Conservation (phyloP, 2,797 vertebrate species). For the Manis pentadactyla region DNA sequence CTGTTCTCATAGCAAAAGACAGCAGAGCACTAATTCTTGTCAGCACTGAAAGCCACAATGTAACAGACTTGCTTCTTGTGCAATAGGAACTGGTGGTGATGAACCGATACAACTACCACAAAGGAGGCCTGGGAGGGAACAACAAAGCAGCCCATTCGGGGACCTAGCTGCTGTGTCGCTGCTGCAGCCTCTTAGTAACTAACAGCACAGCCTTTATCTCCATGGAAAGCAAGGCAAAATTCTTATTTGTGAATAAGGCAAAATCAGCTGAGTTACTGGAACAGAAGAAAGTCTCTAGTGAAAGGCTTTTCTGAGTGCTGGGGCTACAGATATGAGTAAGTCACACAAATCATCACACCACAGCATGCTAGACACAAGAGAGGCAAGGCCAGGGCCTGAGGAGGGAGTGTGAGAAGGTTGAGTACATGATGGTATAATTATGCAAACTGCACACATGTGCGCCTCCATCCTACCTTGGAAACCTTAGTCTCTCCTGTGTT, state of each 20-base stretch:
- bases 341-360: background rate
- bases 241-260: constrained; percentile 7
- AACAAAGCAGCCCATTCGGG: background rate
- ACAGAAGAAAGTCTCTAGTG: constrained; percentile 11
- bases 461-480: background rate
- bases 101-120: background rate
- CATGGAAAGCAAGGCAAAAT: background rate
- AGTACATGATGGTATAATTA: background rate
- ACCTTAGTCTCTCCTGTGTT: background rate
- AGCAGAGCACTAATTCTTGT: constrained; percentile 78
- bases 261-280: background rate
- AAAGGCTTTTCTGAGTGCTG: background rate
- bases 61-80: constrained; percentile 77
- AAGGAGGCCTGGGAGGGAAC: background rate
- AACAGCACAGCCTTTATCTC: background rate
- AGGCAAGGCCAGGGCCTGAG: background rate
- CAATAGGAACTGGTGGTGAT: constrained; percentile 61
- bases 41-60: constrained; percentile 71
- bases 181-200: background rate
- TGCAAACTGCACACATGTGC: background rate
- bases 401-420: background rate
- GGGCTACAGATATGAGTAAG: background rate
- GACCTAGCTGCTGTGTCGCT: background rate
- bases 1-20: constrained; percentile 76
- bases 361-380: background rate